Conservation (phyloP, 2,797 vertebrate species). For the Columba guinea region DNA sequence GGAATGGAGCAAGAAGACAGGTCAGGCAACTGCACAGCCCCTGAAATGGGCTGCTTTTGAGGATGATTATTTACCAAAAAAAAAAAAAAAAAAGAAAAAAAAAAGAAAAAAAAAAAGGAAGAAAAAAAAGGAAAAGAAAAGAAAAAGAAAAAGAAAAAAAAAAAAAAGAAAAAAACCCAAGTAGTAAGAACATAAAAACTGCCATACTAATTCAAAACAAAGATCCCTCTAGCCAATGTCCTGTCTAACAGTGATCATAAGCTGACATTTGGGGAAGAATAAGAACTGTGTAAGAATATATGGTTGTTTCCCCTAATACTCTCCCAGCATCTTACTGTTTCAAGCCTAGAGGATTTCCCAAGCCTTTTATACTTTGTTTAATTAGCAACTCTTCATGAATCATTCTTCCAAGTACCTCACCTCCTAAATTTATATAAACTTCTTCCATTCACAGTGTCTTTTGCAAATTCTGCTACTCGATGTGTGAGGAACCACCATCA, state of each 20-base stretch:
- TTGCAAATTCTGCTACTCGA: background rate
- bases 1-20: background rate
- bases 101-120: background rate
- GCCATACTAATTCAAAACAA: background rate
- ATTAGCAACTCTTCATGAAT: background rate
- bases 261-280: background rate
- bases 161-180: background rate
- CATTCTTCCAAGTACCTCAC: background rate
- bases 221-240: background rate
- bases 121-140: background rate
- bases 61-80: background rate
- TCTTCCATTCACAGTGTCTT: background rate
- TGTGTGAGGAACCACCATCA: background rate
- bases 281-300: background rate
- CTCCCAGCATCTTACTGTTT: background rate
- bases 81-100: no score
- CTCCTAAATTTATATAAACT: background rate
- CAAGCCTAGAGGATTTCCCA: background rate
- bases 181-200: background rate
- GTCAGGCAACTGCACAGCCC: fast-evolving
- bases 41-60: background rate
- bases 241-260: background rate
- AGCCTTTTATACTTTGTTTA: background rate
- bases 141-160: no score
- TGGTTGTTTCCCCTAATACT: background rate